phyloP scores from a whole-genome alignment of 2,888 invertebrate genomes.

The Tetheella fluctuosa region DNA sequence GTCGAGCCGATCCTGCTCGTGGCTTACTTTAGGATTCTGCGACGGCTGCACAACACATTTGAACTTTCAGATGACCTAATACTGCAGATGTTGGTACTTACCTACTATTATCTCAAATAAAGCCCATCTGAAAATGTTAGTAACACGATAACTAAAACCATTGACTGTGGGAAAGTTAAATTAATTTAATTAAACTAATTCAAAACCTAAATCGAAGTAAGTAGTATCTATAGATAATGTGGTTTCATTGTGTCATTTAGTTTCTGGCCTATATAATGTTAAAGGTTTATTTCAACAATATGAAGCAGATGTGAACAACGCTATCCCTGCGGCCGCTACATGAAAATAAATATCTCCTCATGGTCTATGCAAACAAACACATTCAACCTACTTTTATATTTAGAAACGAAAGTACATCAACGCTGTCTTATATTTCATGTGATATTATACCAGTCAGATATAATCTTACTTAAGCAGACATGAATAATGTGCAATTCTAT shows the following conservation, averaged over 20 bases:
- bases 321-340: conserved; percentile 53
- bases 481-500: conserved; percentile 1
- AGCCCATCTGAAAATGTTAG: too few species aligned
- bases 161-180: too few species aligned
- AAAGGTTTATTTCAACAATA: conserved; percentile 41
- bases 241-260: too few species aligned
- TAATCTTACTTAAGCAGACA: conserved; percentile 10
- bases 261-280: conserved; percentile 2
- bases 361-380: conserved; percentile 63
- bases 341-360: conserved; percentile 74
- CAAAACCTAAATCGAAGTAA: too few species aligned
- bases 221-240: too few species aligned
- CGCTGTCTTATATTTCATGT: conserved; percentile 47
- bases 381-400: conserved; percentile 66
- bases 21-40: conserved; percentile 28
- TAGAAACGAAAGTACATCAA: conserved; percentile 52
- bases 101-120: too few species aligned
- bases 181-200: too few species aligned
- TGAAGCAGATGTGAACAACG: conserved; percentile 51
- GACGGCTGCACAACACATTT: conserved; percentile 46
- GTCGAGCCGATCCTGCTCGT: conserved; percentile 42
- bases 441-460: conserved; percentile 16
- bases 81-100: conserved; percentile 41
- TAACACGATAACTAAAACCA: too few species aligned
- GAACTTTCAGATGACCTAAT: conserved; percentile 66